Evolutionary conservation across 2,888 invertebrate species (phyloP), one percentile per base, ranked within the genome.

Genomic region (Sphaeridia pumilis): DNA sequence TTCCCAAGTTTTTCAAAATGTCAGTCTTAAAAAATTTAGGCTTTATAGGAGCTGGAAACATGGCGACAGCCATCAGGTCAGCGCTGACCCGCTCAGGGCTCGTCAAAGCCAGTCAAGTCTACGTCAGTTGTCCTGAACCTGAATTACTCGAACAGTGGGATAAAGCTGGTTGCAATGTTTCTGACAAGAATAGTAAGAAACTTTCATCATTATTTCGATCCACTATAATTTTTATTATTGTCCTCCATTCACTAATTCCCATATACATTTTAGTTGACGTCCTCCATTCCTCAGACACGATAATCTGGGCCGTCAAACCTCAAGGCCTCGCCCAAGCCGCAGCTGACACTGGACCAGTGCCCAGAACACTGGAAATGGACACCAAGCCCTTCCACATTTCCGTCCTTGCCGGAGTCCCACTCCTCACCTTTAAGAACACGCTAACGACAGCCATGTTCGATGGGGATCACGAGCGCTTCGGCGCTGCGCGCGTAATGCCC

Each of bases 251-350:
- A 31, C 31, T 10, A 31, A 31, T 10, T 31, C 10, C 14, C 3
- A 25, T n/a, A 31, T 34, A n/a, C n/a, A n/a, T 35, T 41, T 14
- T 21, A 60, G 59, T 38, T 7, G 55, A 59, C 7, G 59, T 59
- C 2, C 21, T 61, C 3, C 41, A 50, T 10, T 22, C 45, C 10
- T 47, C 61, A 1, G 43, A 56, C 21, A 52, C 56, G n/a, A 46
- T 61, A 2, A 49, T 61, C 21, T 61, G 60, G 60, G 58, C 58
- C 4, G 56, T 56, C 21, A 61, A 61, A 44, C 61, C 61, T 10
- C 61, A 61, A 55, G 35, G 49, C 1, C 58, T 61, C 43, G 10
- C 42, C 17, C 7, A 31, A 10, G 61, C 57, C 21, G 51, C 52
- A 3, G 49, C 46, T 28, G 27, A 46, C 34, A 43, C 42, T 3